A percentile compares a stretch with the other conserved stretches of the same genome.
Evolutionary conservation across 2,888 invertebrate genomes (phyloP).

Genomic region (Athalia circularis): DNA sequence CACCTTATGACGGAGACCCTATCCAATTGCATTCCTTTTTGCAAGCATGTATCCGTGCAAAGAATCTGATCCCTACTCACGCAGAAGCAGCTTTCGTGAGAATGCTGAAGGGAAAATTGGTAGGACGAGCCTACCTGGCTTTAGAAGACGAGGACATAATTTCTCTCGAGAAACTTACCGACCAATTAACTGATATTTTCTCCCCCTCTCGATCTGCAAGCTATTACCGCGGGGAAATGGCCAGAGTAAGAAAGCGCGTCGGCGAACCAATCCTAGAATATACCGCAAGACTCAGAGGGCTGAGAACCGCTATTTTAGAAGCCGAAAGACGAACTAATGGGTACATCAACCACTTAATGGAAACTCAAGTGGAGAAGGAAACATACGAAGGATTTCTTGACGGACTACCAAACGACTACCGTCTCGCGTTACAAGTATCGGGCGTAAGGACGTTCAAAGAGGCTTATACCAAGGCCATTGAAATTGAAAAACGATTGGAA

Average conservation of each 20-base stretch:
- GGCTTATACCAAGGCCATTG: background rate
- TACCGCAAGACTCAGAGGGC: conserved; percentile 20
- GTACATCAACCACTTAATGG: background rate
- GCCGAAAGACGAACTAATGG: conserved; percentile 7
- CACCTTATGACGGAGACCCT: background rate
- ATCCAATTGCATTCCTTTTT: background rate
- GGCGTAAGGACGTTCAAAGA: background rate
- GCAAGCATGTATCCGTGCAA: conserved; percentile 2
- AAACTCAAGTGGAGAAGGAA: background rate
- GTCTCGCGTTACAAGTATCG: background rate
- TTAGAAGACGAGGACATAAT: background rate
- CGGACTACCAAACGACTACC: background rate
- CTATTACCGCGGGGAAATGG: conserved; percentile 13
- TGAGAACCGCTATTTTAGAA: conserved; percentile 26
- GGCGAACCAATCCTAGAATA: conserved; percentile 35
- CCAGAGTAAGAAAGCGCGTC: background rate
- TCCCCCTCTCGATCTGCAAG: too few species aligned
- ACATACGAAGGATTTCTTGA: background rate
- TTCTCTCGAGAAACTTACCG: background rate
- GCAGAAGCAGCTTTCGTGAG: background rate
- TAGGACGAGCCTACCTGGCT: conserved; percentile 6
- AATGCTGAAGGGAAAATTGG: background rate
- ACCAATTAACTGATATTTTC: background rate
- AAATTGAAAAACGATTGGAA: background rate
- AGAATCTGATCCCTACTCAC: background rate